Evolutionary conservation across 1,140 invertebrate species (phyloP).

Genomic region (Teleopsis dalmanni): DNA sequence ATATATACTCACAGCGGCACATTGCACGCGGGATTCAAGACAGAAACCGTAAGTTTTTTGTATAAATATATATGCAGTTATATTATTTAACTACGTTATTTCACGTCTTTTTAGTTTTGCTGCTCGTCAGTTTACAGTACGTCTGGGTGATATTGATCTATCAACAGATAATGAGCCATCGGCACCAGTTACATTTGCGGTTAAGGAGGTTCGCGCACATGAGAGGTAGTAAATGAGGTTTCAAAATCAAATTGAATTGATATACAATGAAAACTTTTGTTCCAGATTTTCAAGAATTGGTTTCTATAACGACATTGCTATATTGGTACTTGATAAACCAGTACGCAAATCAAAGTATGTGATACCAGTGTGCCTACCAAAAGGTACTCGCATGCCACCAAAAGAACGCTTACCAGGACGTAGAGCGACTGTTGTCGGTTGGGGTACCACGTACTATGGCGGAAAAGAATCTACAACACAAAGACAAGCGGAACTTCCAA

Average conservation of each 20-base stretch:
- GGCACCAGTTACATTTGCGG: constrained; percentile 65
- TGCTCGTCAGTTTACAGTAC: constrained; percentile 76
- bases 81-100: background rate
- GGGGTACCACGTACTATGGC: constrained; percentile 81
- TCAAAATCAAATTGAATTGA: background rate
- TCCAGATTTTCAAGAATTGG: constrained; percentile 68
- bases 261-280: too few relatives aligned
- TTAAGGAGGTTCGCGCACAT: constrained; percentile 70
- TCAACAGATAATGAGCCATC: constrained; percentile 73
- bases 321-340: constrained; percentile 50
- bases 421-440: constrained; percentile 81
- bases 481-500: constrained; percentile 73
- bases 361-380: constrained; percentile 79
- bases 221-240: constrained; percentile 41
- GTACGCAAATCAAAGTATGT: constrained; percentile 75
- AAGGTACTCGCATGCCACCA: constrained; percentile 28
- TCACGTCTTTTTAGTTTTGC: constrained; percentile 63
- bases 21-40: constrained; percentile 79
- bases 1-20: constrained; percentile 83
- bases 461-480: constrained; percentile 77
- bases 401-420: constrained; percentile 39
- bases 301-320: constrained; percentile 88
- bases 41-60: constrained; percentile 79
- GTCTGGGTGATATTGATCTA: constrained; percentile 81
- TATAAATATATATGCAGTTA: too few relatives aligned